A percentile compares a stretch with the other conserved stretches of the same genome.
Conservation (phyloP, 2,113 vertebrate genomes). For the Rhinopomastus cyanomelas region DNA sequence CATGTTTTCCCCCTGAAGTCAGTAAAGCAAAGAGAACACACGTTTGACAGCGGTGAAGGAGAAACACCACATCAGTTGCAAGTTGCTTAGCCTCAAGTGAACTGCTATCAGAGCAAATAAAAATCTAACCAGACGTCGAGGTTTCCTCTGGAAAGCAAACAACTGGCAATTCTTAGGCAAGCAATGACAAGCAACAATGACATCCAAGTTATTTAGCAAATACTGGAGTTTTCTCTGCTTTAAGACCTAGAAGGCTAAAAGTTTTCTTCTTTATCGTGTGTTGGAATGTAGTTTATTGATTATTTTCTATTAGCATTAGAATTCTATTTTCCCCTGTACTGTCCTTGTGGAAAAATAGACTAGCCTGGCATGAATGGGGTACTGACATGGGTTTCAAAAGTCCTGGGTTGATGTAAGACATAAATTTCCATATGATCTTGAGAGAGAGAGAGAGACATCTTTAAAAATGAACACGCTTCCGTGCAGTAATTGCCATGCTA, state of each 20-base stretch:
- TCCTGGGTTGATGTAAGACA: not conserved
- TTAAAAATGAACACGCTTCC: not conserved
- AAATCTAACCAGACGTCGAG: not conserved
- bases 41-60: not conserved
- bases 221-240: not conserved
- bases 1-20: not conserved
- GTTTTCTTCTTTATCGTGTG: not conserved
- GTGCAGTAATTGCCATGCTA: not conserved
- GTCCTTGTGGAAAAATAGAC: not conserved
- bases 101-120: not conserved
- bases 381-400: not conserved
- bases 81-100: not conserved
- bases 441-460: not conserved
- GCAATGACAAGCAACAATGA: not conserved
- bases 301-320: not conserved
- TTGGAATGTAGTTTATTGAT: not conserved
- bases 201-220: not conserved
- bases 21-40: not conserved
- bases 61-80: not conserved
- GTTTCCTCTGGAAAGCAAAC: not conserved
- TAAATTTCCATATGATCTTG: not conserved
- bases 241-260: not conserved
- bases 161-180: not conserved
- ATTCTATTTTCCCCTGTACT: not conserved
- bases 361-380: not conserved